Percentiles rank a stretch among this genome's conserved stretches.
These are phyloP conservation scores for Seira ritae DNA, from an alignment of 2,888 invertebrate genomes.

Conservation along the genomic window DNA sequence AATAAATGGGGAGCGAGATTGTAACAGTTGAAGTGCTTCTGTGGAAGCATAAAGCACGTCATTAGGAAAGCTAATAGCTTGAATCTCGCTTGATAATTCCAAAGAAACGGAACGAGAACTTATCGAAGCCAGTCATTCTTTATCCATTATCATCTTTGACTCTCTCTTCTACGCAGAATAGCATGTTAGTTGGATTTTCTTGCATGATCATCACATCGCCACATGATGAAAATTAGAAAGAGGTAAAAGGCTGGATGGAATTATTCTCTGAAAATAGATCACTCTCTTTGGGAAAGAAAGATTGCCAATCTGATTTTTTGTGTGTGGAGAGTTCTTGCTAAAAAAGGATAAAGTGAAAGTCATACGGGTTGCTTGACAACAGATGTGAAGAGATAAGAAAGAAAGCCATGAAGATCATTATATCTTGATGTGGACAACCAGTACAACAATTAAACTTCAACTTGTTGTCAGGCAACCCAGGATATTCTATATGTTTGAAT, in stretches of 20 bases:
- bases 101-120: slow-evolving; percentile 6
- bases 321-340: no score
- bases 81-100: slow-evolving; percentile 57
- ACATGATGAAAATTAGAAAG: no score
- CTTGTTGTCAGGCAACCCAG: no score
- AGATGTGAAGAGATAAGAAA: no score
- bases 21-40: slow-evolving; percentile 4
- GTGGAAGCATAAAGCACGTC: slow-evolving; percentile 38
- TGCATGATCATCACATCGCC: slow-evolving; percentile 50
- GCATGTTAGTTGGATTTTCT: slow-evolving; percentile 29
- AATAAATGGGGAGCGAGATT: not conserved
- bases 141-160: slow-evolving; percentile 28
- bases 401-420: no score
- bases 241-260: no score
- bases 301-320: slow-evolving; percentile 53
- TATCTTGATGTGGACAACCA: no score
- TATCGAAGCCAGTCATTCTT: slow-evolving; percentile 13
- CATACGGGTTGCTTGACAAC: no score
- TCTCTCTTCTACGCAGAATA: not conserved
- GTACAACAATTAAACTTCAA: no score
- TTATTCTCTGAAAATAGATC: no score
- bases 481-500: no score
- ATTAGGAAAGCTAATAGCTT: slow-evolving; percentile 58
- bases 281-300: not conserved
- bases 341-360: no score